These are phyloP conservation scores for Drosophila anomelani DNA, from an alignment of 2,888 invertebrate species.

Conservation along the genomic window DNA sequence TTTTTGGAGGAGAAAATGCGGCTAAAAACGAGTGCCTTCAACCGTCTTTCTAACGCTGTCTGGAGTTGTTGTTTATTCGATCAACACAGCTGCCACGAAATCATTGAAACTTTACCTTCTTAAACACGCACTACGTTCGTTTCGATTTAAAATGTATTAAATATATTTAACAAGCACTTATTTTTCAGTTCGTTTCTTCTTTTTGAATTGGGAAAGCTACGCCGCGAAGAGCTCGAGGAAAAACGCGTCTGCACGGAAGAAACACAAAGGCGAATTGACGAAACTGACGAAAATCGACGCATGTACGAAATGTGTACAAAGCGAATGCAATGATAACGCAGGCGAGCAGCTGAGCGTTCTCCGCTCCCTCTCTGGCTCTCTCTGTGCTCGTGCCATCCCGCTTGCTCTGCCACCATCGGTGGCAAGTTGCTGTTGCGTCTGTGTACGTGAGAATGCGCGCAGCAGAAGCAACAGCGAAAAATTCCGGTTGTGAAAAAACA, in stretches of 20 bases:
- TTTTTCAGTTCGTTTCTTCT: constrained; percentile 6
- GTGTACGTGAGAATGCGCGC: constrained; percentile 72
- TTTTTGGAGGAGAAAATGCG: constrained; percentile 55
- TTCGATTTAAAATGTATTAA: constrained; percentile 3
- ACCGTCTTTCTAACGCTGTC: background rate
- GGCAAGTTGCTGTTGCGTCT: constrained; percentile 37
- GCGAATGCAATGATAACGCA: constrained; percentile 75
- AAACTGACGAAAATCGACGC: constrained; percentile 50
- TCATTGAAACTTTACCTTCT: constrained; percentile 24
- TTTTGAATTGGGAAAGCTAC: constrained; percentile 32
- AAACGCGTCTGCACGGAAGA: constrained; percentile 77
- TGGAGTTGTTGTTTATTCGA: background rate
- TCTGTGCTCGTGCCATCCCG: constrained; percentile 15
- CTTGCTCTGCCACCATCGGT: constrained; percentile 3
- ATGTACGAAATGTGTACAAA: constrained; percentile 68
- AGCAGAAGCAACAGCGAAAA: constrained; percentile 72
- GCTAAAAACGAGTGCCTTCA: constrained; percentile 1
- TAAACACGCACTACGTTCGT: constrained; percentile 10
- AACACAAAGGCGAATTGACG: constrained; percentile 74
- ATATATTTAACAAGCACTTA: constrained; percentile 6
- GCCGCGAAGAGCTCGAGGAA: constrained; percentile 41
- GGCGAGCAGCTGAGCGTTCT: constrained; percentile 66
- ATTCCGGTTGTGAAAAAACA: constrained; percentile 72
- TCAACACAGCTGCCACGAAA: constrained; percentile 17
- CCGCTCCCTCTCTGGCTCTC: constrained; percentile 34